Conservation (phyloP, 2,888 invertebrate species). For the Rhingia campestris region DNA sequence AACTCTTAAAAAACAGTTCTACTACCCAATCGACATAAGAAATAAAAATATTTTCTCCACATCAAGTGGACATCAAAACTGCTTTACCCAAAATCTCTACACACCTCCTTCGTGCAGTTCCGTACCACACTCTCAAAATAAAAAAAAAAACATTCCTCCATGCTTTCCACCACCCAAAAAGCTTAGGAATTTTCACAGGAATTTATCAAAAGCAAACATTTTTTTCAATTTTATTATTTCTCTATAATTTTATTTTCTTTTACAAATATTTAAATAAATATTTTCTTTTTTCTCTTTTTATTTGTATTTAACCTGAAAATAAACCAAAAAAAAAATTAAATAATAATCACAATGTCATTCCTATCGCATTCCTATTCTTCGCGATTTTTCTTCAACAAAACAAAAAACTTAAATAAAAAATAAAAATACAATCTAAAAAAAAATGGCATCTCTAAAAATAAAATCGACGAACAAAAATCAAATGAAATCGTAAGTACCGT, state of each 20-base stretch:
- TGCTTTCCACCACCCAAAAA: background rate
- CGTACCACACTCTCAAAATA: constrained; percentile 2
- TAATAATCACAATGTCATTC: constrained; percentile 50
- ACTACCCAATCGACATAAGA: too few relatives aligned
- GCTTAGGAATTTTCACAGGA: constrained; percentile 1
- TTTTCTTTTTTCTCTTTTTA: constrained; percentile 68
- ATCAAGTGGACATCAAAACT: too few relatives aligned
- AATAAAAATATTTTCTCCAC: too few relatives aligned
- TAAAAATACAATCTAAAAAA: background rate
- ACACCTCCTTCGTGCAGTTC: too few relatives aligned
- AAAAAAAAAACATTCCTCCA: background rate
- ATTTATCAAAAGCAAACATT: constrained; percentile 22
- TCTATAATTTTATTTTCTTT: constrained; percentile 22
- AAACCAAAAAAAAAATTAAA: constrained; percentile 10
- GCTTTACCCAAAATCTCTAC: too few relatives aligned
- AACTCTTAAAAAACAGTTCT: too few relatives aligned
- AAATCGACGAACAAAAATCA: constrained; percentile 42
- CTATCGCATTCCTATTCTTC: constrained; percentile 54
- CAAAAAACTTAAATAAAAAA: constrained; percentile 34
- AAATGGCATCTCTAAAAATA: constrained; percentile 46
- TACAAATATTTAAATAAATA: constrained; percentile 56
- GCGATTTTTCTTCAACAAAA: constrained; percentile 51
- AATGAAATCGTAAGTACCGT: constrained; percentile 67
- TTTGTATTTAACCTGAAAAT: constrained; percentile 33
- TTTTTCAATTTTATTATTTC: constrained; percentile 15